phyloP scores from a whole-genome alignment of 1,140 invertebrate species.

The Eumaeus atala region DNA sequence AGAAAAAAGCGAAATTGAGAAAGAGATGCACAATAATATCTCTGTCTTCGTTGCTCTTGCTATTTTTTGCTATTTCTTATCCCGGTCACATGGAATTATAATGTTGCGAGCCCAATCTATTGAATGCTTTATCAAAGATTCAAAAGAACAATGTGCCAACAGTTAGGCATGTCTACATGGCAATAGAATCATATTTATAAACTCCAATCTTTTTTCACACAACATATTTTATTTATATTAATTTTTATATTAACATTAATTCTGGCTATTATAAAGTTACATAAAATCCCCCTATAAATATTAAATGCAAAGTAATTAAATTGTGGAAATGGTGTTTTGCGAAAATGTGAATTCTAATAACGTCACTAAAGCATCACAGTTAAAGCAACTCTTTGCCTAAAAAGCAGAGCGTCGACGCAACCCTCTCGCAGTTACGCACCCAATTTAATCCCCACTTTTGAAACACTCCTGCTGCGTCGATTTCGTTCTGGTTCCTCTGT shows the following conservation, averaged over 20 bases:
- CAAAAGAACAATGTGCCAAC: neutral
- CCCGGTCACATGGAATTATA: too few species aligned
- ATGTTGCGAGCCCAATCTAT: too few species aligned
- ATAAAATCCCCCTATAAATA: too few species aligned
- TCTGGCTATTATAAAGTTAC: too few species aligned
- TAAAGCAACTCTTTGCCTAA: conserved; percentile 1
- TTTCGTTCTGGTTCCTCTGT: conserved; percentile 49
- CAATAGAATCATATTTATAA: conserved; percentile 15
- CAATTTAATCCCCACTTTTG: conserved; percentile 72
- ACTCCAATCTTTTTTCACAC: conserved; percentile 19
- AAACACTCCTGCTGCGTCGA: conserved; percentile 64
- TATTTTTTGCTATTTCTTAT: too few species aligned
- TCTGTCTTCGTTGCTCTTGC: too few species aligned
- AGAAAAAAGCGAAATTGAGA: too few species aligned
- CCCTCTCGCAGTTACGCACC: conserved; percentile 66
- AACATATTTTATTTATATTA: conserved; percentile 9
- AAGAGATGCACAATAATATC: too few species aligned
- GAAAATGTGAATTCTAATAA: neutral
- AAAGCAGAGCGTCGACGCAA: conserved; percentile 69
- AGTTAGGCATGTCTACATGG: neutral
- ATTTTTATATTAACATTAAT: conserved; percentile 10
- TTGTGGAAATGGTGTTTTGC: too few species aligned
- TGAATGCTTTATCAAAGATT: too few species aligned
- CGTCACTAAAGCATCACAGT: neutral
- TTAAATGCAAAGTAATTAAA: too few species aligned